phyloP scores from a whole-genome alignment of 2,888 invertebrate species.

The Dolichomitus sp. region DNA sequence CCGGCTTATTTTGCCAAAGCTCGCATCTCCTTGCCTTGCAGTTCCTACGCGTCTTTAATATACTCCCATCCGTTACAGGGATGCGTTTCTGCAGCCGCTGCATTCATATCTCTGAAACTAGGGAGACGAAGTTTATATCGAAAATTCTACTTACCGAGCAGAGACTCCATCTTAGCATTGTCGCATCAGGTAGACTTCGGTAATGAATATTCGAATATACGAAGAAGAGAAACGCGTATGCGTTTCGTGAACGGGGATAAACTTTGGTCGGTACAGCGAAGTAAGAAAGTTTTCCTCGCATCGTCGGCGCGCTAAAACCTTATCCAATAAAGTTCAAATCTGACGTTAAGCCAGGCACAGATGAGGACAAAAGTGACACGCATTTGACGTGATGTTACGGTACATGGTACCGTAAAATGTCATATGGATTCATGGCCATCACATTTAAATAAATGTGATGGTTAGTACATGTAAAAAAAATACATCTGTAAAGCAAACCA shows the following conservation, averaged over 20 bases:
- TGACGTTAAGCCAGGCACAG: neutral
- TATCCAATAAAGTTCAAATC: slow-evolving; percentile 39
- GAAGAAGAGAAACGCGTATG: slow-evolving; percentile 9
- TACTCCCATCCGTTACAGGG: slow-evolving; percentile 27
- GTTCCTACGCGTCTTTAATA: slow-evolving; percentile 44
- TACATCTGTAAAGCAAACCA: no score
- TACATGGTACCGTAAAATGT: neutral
- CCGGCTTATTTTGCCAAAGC: slow-evolving; percentile 57
- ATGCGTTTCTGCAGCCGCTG: slow-evolving; percentile 28
- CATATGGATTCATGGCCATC: no score
- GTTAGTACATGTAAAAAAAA: no score
- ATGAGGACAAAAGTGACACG: slow-evolving; percentile 13
- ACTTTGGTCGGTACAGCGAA: slow-evolving; percentile 3
- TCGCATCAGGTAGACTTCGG: slow-evolving; percentile 20
- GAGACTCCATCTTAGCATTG: slow-evolving; percentile 18
- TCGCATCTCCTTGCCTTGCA: slow-evolving; percentile 47
- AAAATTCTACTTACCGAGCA: slow-evolving; percentile 40
- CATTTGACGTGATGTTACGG: neutral
- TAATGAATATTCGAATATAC: slow-evolving; percentile 34
- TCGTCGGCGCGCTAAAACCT: slow-evolving; percentile 16
- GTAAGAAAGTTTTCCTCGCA: slow-evolving; percentile 36
- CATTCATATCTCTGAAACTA: slow-evolving; percentile 32
- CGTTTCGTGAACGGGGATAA: slow-evolving; percentile 1
- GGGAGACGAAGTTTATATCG: slow-evolving; percentile 38
- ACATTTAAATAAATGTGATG: no score